phyloP scores from a whole-genome alignment of 2,113 vertebrate genomes.

The Callospermophilus lateralis region DNA sequence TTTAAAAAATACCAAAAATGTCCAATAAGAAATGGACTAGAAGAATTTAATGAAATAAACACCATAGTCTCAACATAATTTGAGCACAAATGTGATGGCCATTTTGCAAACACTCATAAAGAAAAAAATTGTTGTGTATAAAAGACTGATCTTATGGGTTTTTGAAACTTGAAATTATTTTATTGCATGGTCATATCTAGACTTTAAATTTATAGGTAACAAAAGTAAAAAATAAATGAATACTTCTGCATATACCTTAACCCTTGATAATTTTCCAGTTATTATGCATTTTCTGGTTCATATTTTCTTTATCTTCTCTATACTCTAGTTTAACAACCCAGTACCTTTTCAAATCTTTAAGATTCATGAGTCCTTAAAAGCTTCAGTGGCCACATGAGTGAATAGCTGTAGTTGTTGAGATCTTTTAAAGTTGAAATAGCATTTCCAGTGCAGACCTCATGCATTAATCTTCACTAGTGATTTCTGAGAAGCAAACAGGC shows the following conservation, averaged over 20 bases:
- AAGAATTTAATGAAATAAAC: background rate
- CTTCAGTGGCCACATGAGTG: constrained; percentile 28
- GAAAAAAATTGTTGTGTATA: background rate
- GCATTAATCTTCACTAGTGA: constrained; percentile 50
- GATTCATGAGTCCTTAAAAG: constrained; percentile 55
- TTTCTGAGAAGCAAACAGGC: constrained; percentile 45
- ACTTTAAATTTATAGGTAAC: constrained; percentile 11
- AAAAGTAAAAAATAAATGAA: constrained; percentile 27
- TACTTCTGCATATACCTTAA: background rate
- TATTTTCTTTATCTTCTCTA: constrained; percentile 1
- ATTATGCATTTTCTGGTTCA: background rate
- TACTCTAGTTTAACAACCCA: background rate
- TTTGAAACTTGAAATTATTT: background rate
- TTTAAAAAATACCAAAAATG: background rate
- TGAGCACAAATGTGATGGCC: background rate
- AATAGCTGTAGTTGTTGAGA: constrained; percentile 22
- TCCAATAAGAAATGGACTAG: background rate
- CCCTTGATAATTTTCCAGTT: background rate
- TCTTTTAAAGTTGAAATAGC: constrained; percentile 46
- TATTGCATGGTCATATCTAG: background rate
- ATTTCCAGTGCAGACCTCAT: background rate
- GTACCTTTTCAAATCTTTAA: constrained; percentile 20
- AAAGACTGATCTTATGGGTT: background rate
- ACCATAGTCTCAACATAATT: background rate
- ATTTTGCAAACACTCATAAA: background rate